Evolutionary conservation across 2,888 invertebrate genomes (phyloP).

Genomic region (Carpatolechia fugitivella): DNA sequence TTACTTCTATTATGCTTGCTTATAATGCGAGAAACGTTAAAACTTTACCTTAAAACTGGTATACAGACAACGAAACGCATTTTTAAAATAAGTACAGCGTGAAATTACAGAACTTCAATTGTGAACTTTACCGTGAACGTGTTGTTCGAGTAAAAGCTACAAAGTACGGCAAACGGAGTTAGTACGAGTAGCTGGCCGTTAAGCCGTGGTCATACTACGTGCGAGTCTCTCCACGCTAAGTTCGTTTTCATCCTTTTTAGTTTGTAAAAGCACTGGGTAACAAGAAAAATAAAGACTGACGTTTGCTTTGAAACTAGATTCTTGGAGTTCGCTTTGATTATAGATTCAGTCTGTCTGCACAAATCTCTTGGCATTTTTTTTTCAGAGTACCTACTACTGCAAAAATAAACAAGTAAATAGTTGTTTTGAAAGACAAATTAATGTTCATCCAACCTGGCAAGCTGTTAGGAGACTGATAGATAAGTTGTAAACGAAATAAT

Average conservation of each 20-base stretch:
- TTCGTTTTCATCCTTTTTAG: neutral
- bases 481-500: no score
- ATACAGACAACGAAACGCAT: slow-evolving; percentile 22
- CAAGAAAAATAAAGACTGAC: neutral
- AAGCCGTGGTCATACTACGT: slow-evolving; percentile 16
- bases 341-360: neutral
- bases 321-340: neutral
- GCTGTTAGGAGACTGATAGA: no score
- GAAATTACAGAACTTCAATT: slow-evolving; percentile 41
- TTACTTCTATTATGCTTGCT: no score
- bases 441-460: no score
- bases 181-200: slow-evolving; percentile 29
- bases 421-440: no score
- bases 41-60: neutral
- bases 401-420: no score
- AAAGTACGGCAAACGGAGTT: slow-evolving; percentile 34
- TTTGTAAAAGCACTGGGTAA: neutral
- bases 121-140: slow-evolving; percentile 32
- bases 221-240: neutral
- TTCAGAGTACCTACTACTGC: no score
- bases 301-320: no score
- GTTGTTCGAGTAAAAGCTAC: slow-evolving; percentile 30
- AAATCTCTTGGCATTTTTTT: no score
- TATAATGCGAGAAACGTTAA: neutral
- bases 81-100: slow-evolving; percentile 27